Conservation (phyloP, 2,113 vertebrate species). For the Gallinago undulata region DNA sequence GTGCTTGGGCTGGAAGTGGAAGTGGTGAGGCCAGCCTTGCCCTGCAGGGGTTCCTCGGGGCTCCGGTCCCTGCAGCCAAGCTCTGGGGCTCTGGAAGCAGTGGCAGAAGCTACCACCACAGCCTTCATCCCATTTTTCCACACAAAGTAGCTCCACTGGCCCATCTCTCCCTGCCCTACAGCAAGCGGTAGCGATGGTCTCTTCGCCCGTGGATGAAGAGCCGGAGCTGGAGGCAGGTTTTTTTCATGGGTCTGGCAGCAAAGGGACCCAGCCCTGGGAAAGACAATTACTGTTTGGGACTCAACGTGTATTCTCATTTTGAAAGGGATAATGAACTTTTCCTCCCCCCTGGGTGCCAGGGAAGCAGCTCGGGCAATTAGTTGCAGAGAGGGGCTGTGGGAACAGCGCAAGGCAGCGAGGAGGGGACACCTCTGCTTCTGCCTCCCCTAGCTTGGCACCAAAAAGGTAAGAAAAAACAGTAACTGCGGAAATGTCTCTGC, state of each 20-base stretch:
- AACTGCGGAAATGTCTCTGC: neutral
- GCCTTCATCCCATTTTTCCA: neutral
- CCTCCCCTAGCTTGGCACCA: neutral
- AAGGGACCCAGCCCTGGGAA: neutral
- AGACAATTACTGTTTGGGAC: neutral
- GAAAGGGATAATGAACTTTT: constrained; percentile 36
- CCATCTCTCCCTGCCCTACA: neutral
- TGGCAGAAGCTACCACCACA: fast-evolving
- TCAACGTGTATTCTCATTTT: neutral
- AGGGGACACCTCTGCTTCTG: neutral
- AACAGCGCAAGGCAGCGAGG: neutral
- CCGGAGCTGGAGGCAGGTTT: neutral
- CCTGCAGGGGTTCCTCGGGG: neutral
- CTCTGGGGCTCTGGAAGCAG: neutral
- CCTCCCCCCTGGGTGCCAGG: neutral
- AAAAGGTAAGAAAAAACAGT: neutral
- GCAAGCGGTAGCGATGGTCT: fast-evolving
- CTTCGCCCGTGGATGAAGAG: neutral
- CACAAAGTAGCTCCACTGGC: neutral
- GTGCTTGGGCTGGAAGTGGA: neutral
- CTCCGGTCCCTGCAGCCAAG: neutral
- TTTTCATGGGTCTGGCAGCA: neutral
- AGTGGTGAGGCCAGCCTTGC: neutral
- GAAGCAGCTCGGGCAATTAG: constrained; percentile 25
- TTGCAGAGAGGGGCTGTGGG: neutral